Conservation (phyloP, 2,113 vertebrate genomes). For the Psilopogon haemacephalus region DNA sequence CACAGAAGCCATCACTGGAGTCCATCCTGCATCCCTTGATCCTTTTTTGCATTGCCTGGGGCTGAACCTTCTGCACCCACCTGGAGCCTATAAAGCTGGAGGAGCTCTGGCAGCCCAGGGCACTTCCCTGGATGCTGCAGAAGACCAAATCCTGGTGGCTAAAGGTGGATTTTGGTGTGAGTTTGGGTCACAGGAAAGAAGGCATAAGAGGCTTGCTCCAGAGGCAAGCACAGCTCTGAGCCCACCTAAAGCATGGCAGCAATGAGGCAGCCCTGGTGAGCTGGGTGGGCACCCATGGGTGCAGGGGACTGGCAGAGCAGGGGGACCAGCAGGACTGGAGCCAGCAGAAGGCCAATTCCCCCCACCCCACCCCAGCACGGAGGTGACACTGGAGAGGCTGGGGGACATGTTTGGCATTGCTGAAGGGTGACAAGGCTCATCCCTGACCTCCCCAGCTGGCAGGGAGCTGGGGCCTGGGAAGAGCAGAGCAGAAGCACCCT, state of each 20-base stretch:
- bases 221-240: background rate
- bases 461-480: background rate
- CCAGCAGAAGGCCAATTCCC: background rate
- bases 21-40: background rate
- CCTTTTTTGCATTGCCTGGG: background rate
- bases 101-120: background rate
- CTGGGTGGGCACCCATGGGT: accelerated
- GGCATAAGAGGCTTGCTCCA: background rate
- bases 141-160: background rate
- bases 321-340: background rate
- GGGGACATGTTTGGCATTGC: conserved; percentile 18
- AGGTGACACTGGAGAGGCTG: background rate
- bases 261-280: accelerated
- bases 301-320: background rate
- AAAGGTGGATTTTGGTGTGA: background rate
- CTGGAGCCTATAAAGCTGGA: background rate
- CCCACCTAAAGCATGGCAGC: background rate
- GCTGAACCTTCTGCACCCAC: background rate
- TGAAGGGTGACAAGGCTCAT: conserved; percentile 13
- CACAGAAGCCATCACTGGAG: background rate
- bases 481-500: accelerated
- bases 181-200: background rate
- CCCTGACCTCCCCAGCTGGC: conserved; percentile 18
- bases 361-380: accelerated
- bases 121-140: background rate